These are phyloP conservation scores for Mythimna loreyi DNA, from an alignment of 2,888 invertebrate genomes.

Conservation along the genomic window DNA sequence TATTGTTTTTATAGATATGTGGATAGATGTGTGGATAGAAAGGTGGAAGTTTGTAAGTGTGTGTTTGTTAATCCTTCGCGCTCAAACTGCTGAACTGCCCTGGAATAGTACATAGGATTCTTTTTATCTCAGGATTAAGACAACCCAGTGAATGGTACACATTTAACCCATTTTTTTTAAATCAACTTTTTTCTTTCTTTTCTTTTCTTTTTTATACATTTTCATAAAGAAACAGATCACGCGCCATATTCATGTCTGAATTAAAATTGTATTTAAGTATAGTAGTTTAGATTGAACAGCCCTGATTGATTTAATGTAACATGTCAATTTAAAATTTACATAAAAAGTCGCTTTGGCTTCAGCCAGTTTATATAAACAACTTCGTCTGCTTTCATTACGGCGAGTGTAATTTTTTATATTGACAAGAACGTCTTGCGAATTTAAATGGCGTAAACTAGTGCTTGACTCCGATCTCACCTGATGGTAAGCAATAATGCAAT, in stretches of 20 bases:
- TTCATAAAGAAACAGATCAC: slow-evolving; percentile 19
- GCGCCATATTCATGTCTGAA: slow-evolving; percentile 37
- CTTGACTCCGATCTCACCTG: too few relatives aligned
- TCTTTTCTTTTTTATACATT: too few relatives aligned
- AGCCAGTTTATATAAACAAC: slow-evolving; percentile 16
- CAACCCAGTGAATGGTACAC: not conserved
- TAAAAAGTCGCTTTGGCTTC: slow-evolving; percentile 27
- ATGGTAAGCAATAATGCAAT: too few relatives aligned
- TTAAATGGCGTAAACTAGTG: too few relatives aligned
- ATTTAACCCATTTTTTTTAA: too few relatives aligned
- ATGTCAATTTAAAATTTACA: slow-evolving; percentile 50
- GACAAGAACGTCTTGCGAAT: not conserved
- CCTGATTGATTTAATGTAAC: slow-evolving; percentile 53
- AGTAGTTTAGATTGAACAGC: slow-evolving; percentile 28
- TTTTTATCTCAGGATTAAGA: too few relatives aligned
- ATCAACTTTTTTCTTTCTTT: too few relatives aligned
- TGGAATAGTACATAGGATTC: too few relatives aligned
- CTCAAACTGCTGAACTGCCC: too few relatives aligned
- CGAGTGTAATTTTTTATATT: slow-evolving; percentile 6
- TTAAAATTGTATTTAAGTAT: slow-evolving; percentile 37
- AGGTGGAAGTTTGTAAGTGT: too few relatives aligned
- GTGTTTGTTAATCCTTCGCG: too few relatives aligned
- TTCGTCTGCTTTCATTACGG: slow-evolving; percentile 20
- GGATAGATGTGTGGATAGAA: too few relatives aligned
- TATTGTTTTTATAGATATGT: not conserved